phyloP scores from a whole-genome alignment of 2,797 vertebrate genomes.

The Phalanger gymnotis region DNA sequence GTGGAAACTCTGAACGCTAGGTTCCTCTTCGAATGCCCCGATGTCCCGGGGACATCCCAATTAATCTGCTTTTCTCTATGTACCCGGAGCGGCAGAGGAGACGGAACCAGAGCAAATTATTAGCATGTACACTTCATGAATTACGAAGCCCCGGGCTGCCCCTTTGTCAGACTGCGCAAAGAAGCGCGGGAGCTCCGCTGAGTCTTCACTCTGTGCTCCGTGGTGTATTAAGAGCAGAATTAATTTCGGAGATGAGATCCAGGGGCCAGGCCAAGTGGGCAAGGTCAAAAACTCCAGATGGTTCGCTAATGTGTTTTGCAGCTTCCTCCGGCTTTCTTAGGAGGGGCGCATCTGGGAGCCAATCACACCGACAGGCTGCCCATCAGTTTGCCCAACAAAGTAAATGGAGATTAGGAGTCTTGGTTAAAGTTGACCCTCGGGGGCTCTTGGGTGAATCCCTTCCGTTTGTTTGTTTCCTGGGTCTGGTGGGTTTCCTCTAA shows the following conservation, averaged over 20 bases:
- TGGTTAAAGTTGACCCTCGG: conserved; percentile 47
- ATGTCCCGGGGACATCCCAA: conserved; percentile 7
- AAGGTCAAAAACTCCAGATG: conserved; percentile 71
- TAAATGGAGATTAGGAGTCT: conserved; percentile 54
- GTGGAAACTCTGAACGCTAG: conserved; percentile 65
- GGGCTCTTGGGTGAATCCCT: background rate
- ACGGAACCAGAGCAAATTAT: conserved; percentile 38
- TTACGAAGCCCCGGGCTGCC: background rate
- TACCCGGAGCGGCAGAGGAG: background rate
- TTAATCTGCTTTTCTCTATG: conserved; percentile 23
- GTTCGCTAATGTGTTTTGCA: background rate
- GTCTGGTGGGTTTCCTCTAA: conserved; percentile 47
- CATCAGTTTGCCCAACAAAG: conserved; percentile 62
- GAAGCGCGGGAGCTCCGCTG: background rate
- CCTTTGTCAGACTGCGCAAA: background rate
- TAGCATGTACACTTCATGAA: background rate
- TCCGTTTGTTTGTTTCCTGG: background rate
- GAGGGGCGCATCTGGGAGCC: background rate
- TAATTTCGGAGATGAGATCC: conserved; percentile 52
- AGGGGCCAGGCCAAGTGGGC: conserved; percentile 53
- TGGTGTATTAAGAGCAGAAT: conserved; percentile 49
- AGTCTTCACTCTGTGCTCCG: background rate
- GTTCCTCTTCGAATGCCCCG: conserved; percentile 62
- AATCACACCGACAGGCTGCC: conserved; percentile 41
- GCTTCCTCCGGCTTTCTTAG: background rate